Percentiles rank a stretch among this genome's conserved stretches.
Conservation (phyloP, 1,140 invertebrate species). For the Zaprionus davidi region DNA sequence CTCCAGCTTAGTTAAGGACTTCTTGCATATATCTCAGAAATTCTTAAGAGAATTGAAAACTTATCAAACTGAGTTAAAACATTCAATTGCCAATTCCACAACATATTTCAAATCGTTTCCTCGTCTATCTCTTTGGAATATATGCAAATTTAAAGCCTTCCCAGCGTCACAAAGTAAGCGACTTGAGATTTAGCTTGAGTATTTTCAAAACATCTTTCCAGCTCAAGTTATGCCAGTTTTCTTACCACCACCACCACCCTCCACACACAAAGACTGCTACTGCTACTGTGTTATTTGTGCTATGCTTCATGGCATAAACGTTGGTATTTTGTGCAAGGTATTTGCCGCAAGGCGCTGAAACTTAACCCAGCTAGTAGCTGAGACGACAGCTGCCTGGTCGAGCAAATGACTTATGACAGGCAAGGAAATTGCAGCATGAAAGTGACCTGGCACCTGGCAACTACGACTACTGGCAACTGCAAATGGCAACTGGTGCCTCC, state of each 20-base stretch:
- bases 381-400: slow-evolving; percentile 61
- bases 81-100: too few relatives aligned
- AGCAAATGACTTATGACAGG: slow-evolving; percentile 64
- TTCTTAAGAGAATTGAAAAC: too few relatives aligned
- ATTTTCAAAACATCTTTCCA: neutral
- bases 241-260: too few relatives aligned
- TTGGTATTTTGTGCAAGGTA: neutral
- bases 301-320: slow-evolving; percentile 13
- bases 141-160: too few relatives aligned
- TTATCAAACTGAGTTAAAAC: too few relatives aligned
- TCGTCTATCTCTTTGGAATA: too few relatives aligned
- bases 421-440: slow-evolving; percentile 59
- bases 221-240: neutral
- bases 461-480: neutral
- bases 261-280: neutral
- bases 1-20: too few relatives aligned
- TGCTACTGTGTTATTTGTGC: slow-evolving; percentile 5
- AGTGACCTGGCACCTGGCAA: slow-evolving; percentile 30
- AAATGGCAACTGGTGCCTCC: neutral
- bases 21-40: too few relatives aligned
- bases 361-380: slow-evolving; percentile 10
- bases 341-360: neutral
- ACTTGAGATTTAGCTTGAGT: neutral
- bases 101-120: too few relatives aligned
- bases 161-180: neutral